A percentile compares a stretch with the other conserved stretches of the same genome.
Evolutionary conservation across 2,888 invertebrate species (phyloP).

Genomic region (Synergus itoensis): DNA sequence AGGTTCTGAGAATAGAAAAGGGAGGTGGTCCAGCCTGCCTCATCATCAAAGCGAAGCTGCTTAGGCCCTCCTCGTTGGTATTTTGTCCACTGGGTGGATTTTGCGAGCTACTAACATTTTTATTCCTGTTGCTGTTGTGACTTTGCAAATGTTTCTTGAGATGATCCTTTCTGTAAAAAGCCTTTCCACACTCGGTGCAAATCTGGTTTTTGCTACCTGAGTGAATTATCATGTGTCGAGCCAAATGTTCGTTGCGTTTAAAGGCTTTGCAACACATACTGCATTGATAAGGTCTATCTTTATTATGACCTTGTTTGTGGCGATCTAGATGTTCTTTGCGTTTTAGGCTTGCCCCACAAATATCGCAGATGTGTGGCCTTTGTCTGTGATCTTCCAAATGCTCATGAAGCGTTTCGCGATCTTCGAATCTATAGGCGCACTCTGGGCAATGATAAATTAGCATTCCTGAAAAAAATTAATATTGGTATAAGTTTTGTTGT

Average conservation of each 20-base stretch:
- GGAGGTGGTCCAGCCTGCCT: slow-evolving; percentile 73
- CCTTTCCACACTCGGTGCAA: slow-evolving; percentile 85
- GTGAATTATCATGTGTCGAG: slow-evolving; percentile 90
- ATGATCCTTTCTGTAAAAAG: slow-evolving; percentile 90
- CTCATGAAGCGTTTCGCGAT: slow-evolving; percentile 79
- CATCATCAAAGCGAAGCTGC: slow-evolving; percentile 73
- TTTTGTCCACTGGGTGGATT: slow-evolving; percentile 75
- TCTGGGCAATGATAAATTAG: slow-evolving; percentile 74
- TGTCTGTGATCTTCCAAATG: slow-evolving; percentile 89
- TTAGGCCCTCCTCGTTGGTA: slow-evolving; percentile 67
- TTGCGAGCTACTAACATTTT: slow-evolving; percentile 78
- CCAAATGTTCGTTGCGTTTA: slow-evolving; percentile 90
- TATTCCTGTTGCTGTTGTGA: slow-evolving; percentile 84
- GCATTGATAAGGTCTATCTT: slow-evolving; percentile 89
- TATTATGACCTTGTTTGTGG: slow-evolving; percentile 89
- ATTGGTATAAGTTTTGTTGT: not conserved
- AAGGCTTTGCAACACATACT: slow-evolving; percentile 88
- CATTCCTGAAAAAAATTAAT: slow-evolving; percentile 63
- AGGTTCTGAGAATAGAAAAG: slow-evolving; percentile 74
- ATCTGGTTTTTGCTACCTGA: slow-evolving; percentile 91
- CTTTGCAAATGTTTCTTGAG: slow-evolving; percentile 89
- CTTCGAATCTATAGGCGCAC: slow-evolving; percentile 74
- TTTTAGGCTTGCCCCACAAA: slow-evolving; percentile 88
- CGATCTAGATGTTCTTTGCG: slow-evolving; percentile 89
- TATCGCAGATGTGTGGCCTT: slow-evolving; percentile 87